phyloP scores from a whole-genome alignment of 2,113 vertebrate genomes.

The Paralichthys olivaceus region DNA sequence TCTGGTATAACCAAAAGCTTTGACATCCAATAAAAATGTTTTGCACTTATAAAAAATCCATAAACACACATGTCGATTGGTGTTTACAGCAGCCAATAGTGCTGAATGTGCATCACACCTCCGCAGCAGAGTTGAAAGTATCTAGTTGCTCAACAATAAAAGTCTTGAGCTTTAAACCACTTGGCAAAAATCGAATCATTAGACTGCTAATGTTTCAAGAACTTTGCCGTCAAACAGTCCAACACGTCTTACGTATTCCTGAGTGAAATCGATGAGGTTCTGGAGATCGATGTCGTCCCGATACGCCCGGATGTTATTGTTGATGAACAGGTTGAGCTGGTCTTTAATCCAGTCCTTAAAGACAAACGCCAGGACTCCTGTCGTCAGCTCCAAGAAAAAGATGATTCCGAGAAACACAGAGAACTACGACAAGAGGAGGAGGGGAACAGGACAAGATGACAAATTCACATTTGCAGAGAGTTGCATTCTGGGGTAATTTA shows the following conservation, averaged over 20 bases:
- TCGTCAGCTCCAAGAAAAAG: constrained; percentile 98
- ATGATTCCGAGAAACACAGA: constrained; percentile 98
- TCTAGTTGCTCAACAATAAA: too few relatives aligned
- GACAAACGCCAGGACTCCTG: constrained; percentile 95
- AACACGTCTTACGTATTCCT: constrained; percentile 89
- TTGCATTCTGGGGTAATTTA: rapidly evolving
- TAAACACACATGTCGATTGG: too few relatives aligned
- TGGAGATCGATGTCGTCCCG: constrained; percentile 98
- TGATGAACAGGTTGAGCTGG: constrained; percentile 98
- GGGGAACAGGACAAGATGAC: background rate
- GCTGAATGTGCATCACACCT: too few relatives aligned
- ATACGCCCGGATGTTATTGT: constrained; percentile 98
- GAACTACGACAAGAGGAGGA: constrained; percentile 82
- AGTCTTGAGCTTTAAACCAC: too few relatives aligned
- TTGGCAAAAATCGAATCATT: too few relatives aligned
- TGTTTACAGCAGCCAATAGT: too few relatives aligned
- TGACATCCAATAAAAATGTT: too few relatives aligned
- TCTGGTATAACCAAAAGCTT: too few relatives aligned
- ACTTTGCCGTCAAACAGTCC: too few relatives aligned
- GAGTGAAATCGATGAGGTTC: constrained; percentile 99
- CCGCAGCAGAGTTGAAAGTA: too few relatives aligned
- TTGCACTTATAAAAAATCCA: too few relatives aligned
- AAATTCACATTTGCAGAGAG: background rate
- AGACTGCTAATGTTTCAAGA: too few relatives aligned
- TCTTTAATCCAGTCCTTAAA: constrained; percentile 99